Percentiles rank a stretch among this genome's conserved stretches.
These are phyloP conservation scores for Patiria miniata DNA, from an alignment of 35 echinoderm and acorn worm species.

Conservation along the genomic window DNA sequence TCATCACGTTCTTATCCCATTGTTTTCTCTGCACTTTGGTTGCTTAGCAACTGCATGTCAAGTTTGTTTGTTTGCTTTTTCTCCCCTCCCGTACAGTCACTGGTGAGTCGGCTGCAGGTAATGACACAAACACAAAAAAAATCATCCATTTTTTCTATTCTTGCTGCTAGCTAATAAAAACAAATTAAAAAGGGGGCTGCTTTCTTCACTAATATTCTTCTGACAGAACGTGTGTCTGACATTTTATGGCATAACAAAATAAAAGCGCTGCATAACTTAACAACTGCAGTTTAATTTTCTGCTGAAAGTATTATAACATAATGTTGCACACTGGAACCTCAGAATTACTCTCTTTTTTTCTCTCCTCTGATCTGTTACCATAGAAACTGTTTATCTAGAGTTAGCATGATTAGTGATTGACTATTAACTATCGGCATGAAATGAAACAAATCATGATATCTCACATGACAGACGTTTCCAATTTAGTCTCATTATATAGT, in stretches of 20 bases:
- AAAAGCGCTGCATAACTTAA: neutral
- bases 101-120: conserved; percentile 44
- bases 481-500: no score
- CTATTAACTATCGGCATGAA: no score
- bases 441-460: no score
- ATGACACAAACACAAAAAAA: neutral
- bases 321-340: no score
- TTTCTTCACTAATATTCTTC: conserved; percentile 21
- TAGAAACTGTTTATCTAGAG: no score
- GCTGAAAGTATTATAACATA: no score
- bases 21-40: conserved; percentile 35
- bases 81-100: conserved; percentile 38
- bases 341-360: no score
- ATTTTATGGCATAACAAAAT: neutral
- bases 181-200: neutral
- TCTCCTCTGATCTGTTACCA: no score
- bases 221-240: neutral
- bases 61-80: conserved; percentile 48
- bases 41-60: conserved; percentile 40
- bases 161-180: conserved; percentile 19
- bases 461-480: no score
- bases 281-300: neutral
- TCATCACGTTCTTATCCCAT: conserved; percentile 1
- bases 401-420: no score
- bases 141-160: neutral